These are phyloP conservation scores for Amiota communis DNA, from an alignment of 2,888 invertebrate species.

Conservation along the genomic window DNA sequence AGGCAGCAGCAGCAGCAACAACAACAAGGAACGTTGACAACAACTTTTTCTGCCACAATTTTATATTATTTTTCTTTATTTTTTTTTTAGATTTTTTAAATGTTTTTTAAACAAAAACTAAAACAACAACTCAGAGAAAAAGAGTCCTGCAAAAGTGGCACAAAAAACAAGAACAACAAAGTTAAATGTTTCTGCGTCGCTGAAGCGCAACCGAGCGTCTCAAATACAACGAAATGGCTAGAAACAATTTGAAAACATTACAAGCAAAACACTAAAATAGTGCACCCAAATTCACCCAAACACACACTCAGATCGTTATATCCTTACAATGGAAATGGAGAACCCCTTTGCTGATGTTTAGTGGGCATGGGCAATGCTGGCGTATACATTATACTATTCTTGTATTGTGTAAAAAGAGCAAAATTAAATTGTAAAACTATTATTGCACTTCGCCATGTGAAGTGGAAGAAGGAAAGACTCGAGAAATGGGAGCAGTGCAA, in stretches of 20 bases:
- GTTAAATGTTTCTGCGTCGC: conserved; percentile 63
- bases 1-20: conserved; percentile 49
- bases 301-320: too few species aligned
- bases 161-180: conserved; percentile 43
- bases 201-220: conserved; percentile 64
- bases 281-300: not conserved
- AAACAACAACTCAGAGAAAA: not conserved
- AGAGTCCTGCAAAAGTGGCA: not conserved
- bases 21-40: conserved; percentile 54
- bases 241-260: conserved; percentile 58
- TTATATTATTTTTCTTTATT: too few species aligned
- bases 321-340: too few species aligned
- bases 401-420: conserved; percentile 40
- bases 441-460: conserved; percentile 48
- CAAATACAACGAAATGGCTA: conserved; percentile 63
- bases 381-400: not conserved
- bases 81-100: not conserved
- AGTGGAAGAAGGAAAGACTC: conserved; percentile 33
- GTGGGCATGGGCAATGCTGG: too few species aligned
- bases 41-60: conserved; percentile 21
- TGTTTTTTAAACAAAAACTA: not conserved
- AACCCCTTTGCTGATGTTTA: too few species aligned
- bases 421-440: conserved; percentile 65
- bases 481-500: too few species aligned
- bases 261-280: conserved; percentile 60